phyloP scores from a whole-genome alignment of 2,113 vertebrate species.

The Zosterops japonicus region DNA sequence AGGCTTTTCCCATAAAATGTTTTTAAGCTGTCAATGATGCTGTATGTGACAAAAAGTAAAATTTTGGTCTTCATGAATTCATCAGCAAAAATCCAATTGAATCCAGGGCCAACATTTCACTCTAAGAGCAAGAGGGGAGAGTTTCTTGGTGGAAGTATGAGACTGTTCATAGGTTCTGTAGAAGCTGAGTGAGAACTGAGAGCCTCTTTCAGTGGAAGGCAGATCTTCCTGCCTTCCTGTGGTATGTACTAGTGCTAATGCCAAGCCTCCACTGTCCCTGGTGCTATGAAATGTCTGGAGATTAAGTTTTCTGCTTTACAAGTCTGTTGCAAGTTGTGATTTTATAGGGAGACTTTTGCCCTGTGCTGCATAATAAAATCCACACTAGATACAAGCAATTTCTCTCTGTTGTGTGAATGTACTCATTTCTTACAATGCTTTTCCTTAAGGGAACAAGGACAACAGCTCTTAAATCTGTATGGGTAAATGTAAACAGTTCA shows the following conservation, averaged over 20 bases:
- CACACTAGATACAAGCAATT: not conserved
- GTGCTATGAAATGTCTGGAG: not conserved
- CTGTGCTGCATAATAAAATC: not conserved
- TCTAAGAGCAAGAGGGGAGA: not conserved
- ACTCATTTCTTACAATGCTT: not conserved
- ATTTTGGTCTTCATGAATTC: not conserved
- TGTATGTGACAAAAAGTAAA: not conserved
- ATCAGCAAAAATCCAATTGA: not conserved
- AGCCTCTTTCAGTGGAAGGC: not conserved
- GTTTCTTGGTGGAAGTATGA: not conserved
- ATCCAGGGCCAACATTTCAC: not conserved
- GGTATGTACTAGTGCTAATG: not conserved
- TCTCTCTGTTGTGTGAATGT: not conserved
- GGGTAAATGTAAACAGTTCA: not conserved
- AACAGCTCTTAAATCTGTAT: not conserved
- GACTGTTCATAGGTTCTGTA: not conserved
- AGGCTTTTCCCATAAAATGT: not conserved
- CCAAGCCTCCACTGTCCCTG: not conserved
- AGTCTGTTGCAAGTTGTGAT: not conserved
- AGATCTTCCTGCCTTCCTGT: not conserved
- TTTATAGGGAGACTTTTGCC: not conserved
- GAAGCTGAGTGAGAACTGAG: not conserved
- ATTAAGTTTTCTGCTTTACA: not conserved
- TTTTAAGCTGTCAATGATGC: not conserved
- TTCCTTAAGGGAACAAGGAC: not conserved